These are phyloP conservation scores for Mycalesis mineus DNA, from an alignment of 2,888 invertebrate species.

Conservation along the genomic window DNA sequence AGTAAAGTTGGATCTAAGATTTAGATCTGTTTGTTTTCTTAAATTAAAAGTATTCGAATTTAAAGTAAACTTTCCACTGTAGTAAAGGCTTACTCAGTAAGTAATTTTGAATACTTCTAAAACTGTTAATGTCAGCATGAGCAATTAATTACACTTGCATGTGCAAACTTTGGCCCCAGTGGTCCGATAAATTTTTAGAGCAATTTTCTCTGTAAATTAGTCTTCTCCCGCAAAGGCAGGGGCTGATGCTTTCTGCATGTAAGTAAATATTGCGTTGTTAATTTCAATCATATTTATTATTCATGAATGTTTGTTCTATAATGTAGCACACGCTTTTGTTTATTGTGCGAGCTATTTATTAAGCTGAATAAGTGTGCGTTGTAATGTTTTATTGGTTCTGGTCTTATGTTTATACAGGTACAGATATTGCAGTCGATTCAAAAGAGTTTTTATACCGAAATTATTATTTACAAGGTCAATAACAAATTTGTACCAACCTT, in stretches of 20 bases:
- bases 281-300: conserved; percentile 25
- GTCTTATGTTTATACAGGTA: conserved; percentile 1
- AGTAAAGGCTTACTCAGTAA: too few species aligned
- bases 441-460: too few species aligned
- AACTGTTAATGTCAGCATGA: too few species aligned
- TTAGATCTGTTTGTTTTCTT: too few species aligned
- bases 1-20: too few species aligned
- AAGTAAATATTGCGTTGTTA: conserved; percentile 31
- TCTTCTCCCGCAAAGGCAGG: background rate
- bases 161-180: background rate
- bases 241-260: background rate
- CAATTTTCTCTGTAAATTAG: background rate
- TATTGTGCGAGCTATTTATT: background rate
- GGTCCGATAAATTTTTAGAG: background rate
- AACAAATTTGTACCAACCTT: too few species aligned
- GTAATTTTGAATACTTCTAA: too few species aligned
- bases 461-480: too few species aligned
- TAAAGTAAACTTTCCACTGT: too few species aligned
- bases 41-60: too few species aligned
- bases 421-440: background rate
- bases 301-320: conserved; percentile 6
- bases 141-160: background rate
- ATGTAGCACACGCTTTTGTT: conserved; percentile 9
- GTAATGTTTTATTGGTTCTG: background rate
- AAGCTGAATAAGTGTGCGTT: background rate